Conservation (phyloP, 2,888 invertebrate genomes). For the Drosophila mayaguana region DNA sequence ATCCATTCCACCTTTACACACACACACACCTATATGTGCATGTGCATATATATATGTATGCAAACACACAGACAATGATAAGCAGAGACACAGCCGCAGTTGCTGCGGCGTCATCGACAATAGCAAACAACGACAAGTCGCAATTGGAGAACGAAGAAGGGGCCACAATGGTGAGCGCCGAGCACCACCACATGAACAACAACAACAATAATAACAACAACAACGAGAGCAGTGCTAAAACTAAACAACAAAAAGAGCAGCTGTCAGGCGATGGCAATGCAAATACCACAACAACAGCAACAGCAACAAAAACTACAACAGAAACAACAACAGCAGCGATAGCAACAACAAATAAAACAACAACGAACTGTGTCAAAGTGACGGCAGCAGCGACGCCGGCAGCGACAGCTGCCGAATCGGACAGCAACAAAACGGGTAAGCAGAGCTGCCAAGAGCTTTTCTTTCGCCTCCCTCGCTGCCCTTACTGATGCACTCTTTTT, state of each 20-base stretch:
- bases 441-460: conserved; percentile 57
- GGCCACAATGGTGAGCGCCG: conserved; percentile 33
- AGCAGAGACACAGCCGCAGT: conserved; percentile 49
- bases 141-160: conserved; percentile 41
- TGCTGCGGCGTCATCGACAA: conserved; percentile 45
- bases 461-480: conserved; percentile 1
- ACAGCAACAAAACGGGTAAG: conserved; percentile 59
- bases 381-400: conserved; percentile 37
- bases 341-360: conserved; percentile 25
- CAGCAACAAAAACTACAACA: conserved; percentile 21
- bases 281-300: conserved; percentile 51
- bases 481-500: conserved; percentile 32
- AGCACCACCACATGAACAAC: conserved; percentile 41
- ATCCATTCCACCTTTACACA: conserved; percentile 30
- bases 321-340: conserved; percentile 26
- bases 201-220: conserved; percentile 45
- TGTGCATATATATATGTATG: conserved; percentile 13
- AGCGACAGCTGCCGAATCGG: conserved; percentile 35
- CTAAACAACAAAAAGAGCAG: conserved; percentile 42
- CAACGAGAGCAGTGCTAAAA: conserved; percentile 37
- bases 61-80: conserved; percentile 37
- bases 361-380: conserved; percentile 56
- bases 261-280: conserved; percentile 58
- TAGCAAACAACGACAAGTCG: conserved; percentile 33
- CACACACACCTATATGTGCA: conserved; percentile 12